Evolutionary conservation across 2,888 invertebrate species (phyloP).

Genomic region (Synergus umbraculus): DNA sequence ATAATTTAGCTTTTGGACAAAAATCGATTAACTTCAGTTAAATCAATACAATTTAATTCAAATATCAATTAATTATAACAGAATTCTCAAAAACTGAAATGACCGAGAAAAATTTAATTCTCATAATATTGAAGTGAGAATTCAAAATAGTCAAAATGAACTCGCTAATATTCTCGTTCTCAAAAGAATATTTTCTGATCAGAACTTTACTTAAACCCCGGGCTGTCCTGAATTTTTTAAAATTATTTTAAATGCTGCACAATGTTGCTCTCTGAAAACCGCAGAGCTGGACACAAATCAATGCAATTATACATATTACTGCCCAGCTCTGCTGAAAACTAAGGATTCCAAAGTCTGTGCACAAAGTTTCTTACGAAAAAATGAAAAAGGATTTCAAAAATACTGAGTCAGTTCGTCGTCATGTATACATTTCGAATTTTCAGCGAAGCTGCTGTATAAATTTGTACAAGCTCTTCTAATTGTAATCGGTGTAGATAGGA

Average conservation of each 20-base stretch:
- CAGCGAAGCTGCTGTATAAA: slow-evolving; percentile 20
- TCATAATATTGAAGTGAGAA: neutral
- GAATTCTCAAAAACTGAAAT: too few species aligned
- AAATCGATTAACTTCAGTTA: too few species aligned
- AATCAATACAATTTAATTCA: too few species aligned
- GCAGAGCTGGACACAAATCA: neutral
- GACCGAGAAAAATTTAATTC: too few species aligned
- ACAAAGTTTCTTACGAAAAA: slow-evolving; percentile 27
- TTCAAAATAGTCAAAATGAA: neutral
- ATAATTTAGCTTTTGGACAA: too few species aligned
- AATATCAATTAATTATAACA: too few species aligned
- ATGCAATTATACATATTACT: neutral
- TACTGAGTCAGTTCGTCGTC: slow-evolving; percentile 35
- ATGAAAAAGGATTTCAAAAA: slow-evolving; percentile 29
- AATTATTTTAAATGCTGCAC: neutral
- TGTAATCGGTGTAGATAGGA: slow-evolving; percentile 32
- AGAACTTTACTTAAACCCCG: neutral
- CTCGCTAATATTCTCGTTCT: neutral
- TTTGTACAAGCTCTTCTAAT: slow-evolving; percentile 25
- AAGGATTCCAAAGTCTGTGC: slow-evolving; percentile 21
- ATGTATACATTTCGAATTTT: slow-evolving; percentile 29
- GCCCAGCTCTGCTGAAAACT: neutral
- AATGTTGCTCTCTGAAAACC: neutral
- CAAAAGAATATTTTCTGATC: neutral
- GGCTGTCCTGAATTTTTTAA: neutral